Evolutionary conservation across 92 coral and sea anemone species (phyloP).

Genomic region (Porites evermanni): DNA sequence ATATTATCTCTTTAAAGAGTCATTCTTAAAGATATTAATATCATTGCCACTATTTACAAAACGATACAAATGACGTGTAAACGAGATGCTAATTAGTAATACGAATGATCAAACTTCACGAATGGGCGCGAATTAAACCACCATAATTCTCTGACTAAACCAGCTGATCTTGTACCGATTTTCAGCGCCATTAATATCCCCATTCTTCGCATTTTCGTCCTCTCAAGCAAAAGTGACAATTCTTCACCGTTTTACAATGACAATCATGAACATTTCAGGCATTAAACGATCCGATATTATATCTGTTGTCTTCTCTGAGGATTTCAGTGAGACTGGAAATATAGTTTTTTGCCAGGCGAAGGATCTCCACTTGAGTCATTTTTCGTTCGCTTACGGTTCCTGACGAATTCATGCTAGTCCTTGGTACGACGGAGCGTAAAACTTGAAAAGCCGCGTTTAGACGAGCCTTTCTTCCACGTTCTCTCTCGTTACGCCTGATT

Average conservation of each 20-base stretch:
- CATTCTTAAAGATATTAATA: neutral
- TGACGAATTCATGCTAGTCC: conserved; percentile 58
- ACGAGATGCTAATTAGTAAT: conserved; percentile 32
- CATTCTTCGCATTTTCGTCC: neutral
- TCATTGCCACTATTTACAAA: conserved; percentile 40
- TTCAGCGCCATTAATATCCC: neutral
- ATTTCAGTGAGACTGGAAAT: conserved; percentile 89
- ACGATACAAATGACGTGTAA: conserved; percentile 9
- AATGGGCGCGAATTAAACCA: neutral
- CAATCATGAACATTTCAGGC: conserved; percentile 31
- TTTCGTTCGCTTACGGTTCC: conserved; percentile 83
- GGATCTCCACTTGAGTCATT: conserved; percentile 97
- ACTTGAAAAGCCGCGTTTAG: conserved; percentile 98
- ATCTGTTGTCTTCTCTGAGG: conserved; percentile 68
- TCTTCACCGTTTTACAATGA: neutral
- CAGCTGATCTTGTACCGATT: neutral
- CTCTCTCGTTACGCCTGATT: conserved; percentile 93
- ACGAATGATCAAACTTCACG: neutral
- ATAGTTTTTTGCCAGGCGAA: conserved; percentile 96
- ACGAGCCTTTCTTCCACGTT: conserved; percentile 94
- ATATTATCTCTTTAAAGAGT: neutral
- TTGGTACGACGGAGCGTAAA: conserved; percentile 90
- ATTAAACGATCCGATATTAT: conserved; percentile 63
- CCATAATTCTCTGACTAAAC: neutral
- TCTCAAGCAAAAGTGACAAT: neutral